Base-by-base conservation (phyloP, 2,113 vertebrate genomes). In the Campylomormyrus numenius region DNA sequence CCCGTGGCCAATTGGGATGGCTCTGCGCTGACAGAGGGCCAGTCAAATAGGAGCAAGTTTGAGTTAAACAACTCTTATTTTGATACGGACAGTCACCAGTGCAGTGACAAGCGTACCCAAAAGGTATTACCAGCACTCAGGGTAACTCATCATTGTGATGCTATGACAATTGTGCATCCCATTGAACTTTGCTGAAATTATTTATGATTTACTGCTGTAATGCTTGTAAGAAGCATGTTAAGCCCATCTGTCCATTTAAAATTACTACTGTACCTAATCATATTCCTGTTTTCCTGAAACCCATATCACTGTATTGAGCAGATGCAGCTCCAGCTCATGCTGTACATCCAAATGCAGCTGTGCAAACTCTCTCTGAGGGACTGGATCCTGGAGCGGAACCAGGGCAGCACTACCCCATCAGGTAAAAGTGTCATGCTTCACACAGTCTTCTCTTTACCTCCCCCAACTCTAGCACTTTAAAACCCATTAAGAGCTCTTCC, bases 261-360 rank as follows among this genome's bases (percentile, higher is more conserved):
- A 80, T 80, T 5, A 80, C 74, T 7, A 39, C 74, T 80, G 15
- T 80, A 80, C 35, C 62, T 31, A 70, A 70, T 70, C n/a, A 31
- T 31, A 31, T 70, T 70, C 62, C n/a, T 70, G n/a, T 31, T 70
- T 31, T 70, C 62, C 10, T 31, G 9, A 70, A 13, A 31, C n/a
- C n/a, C 52, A n/a, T 45, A 5, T 50, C 21, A 3, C 83, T 91
- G 91, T 90, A 39, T 84, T 93, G 62, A 39, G 31, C 92, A 99
- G 98, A 96, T 96, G 35, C 96, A 97, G 88, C 98, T 97, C 95
- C 95, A 94, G 91, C 95, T 99, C 90, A 97, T 99, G 98, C 96
- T 99, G 91, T 97, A 98, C 91, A 99, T 99, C 89, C 98, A 99
- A 93, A 99, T 99, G 98, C 98, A 99, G 90, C 93, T 99, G 48